Evolutionary conservation across 2,888 invertebrate species (phyloP).

Genomic region (Brachynemurus nebulosus): DNA sequence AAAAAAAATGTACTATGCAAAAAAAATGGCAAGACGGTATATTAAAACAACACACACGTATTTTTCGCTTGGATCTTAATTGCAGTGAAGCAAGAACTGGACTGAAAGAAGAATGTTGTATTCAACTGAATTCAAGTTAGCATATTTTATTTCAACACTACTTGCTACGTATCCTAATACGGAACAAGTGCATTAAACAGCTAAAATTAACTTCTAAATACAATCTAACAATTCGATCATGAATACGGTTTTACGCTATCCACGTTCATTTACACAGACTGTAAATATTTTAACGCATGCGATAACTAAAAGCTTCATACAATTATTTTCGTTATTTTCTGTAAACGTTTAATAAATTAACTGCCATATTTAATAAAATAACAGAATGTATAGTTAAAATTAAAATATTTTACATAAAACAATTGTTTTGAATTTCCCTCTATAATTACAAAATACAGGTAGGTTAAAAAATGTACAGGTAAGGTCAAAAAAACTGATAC

Average conservation of each 20-base stretch:
- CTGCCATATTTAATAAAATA: no score
- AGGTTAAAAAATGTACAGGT: no score
- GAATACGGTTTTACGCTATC: not conserved
- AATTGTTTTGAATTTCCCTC: no score
- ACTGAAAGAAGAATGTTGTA: conserved; percentile 3
- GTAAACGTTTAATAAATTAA: no score
- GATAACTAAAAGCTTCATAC: not conserved
- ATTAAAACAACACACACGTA: no score
- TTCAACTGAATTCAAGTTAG: not conserved
- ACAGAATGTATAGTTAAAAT: no score
- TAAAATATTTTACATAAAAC: no score
- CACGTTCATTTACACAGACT: not conserved
- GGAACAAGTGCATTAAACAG: conserved; percentile 7
- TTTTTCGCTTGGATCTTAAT: not conserved
- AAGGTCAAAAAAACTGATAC: no score
- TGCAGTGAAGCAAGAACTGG: conserved; percentile 3
- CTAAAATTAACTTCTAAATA: conserved; percentile 8
- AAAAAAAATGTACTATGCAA: not conserved
- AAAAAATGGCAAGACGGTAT: no score
- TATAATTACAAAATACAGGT: no score
- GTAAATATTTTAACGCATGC: conserved; percentile 1
- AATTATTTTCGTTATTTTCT: not conserved
- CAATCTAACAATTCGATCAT: not conserved
- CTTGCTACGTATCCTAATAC: conserved; percentile 7
- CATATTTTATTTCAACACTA: not conserved